phyloP scores from a whole-genome alignment of 2,888 invertebrate genomes.

The Antitype chi region DNA sequence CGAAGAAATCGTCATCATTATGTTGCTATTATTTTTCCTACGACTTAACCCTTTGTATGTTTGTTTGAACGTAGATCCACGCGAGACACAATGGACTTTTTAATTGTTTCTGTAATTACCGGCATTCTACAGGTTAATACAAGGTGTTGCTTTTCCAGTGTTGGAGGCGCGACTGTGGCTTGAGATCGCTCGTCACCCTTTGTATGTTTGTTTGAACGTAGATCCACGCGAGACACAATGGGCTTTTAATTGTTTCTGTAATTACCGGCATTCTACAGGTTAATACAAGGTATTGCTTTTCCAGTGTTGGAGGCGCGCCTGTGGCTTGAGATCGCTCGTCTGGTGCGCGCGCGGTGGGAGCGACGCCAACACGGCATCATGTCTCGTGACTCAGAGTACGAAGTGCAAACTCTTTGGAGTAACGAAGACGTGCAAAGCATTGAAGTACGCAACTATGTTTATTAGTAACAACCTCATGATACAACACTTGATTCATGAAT shows the following conservation, averaged over 20 bases:
- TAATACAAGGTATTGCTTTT: background rate
- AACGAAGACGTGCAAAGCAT: conserved; percentile 85
- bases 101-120: too few species aligned
- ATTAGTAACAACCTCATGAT: conserved; percentile 62
- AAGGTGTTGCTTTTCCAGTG: conserved; percentile 54
- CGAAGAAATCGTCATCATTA: background rate
- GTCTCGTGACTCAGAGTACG: conserved; percentile 67
- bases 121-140: too few species aligned
- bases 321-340: conserved; percentile 83
- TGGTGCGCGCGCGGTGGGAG: conserved; percentile 81
- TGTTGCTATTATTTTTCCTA: background rate
- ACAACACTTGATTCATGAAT: conserved; percentile 3
- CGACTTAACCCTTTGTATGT: too few species aligned
- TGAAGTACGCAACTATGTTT: conserved; percentile 83
- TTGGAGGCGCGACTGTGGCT: conserved; percentile 84
- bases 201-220: too few species aligned
- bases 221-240: too few species aligned
- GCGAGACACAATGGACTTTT: too few species aligned
- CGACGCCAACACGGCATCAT: conserved; percentile 69
- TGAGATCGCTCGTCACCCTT: conserved; percentile 81
- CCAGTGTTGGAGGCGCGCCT: conserved; percentile 81
- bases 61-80: too few species aligned
- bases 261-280: too few species aligned
- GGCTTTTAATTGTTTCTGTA: too few species aligned
- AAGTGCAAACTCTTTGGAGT: conserved; percentile 84